phyloP scores from a whole-genome alignment of 2,888 invertebrate genomes.

The Adelphocoris suturalis region DNA sequence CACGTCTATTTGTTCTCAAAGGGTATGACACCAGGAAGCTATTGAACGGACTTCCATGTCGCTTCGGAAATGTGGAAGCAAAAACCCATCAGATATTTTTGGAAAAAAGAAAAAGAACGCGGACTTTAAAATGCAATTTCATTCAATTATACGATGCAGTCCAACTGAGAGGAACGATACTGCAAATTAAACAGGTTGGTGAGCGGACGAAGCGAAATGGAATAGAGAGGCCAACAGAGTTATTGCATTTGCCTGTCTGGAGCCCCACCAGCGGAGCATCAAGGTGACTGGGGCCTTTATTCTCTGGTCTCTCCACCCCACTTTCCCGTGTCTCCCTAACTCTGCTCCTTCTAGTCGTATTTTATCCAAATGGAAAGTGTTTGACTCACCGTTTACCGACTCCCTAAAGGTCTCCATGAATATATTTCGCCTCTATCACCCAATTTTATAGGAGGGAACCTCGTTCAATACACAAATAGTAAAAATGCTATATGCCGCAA shows the following conservation, averaged over 20 bases:
- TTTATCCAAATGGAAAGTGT: neutral
- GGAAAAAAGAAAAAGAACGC: neutral
- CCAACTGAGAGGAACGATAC: neutral
- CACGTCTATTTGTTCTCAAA: too few relatives aligned
- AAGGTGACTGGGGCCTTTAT: constrained; percentile 1
- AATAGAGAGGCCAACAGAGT: constrained; percentile 20
- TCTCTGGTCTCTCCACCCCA: neutral
- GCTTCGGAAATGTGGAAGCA: too few relatives aligned
- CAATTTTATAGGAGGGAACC: neutral
- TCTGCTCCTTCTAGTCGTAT: neutral
- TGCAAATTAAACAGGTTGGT: constrained; percentile 9
- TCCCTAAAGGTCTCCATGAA: neutral
- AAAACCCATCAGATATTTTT: too few relatives aligned
- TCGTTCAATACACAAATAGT: neutral
- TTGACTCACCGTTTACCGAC: constrained; percentile 4
- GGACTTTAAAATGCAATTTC: neutral
- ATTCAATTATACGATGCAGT: neutral
- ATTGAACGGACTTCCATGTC: too few relatives aligned
- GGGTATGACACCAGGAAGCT: too few relatives aligned
- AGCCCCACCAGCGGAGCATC: neutral
- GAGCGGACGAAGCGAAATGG: neutral
- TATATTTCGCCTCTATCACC: neutral
- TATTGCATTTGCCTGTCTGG: constrained; percentile 20
- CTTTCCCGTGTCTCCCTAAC: neutral
- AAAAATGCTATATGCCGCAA: too few relatives aligned